phyloP scores from a whole-genome alignment of 2,888 invertebrate genomes.

The Brenthis daphne region DNA sequence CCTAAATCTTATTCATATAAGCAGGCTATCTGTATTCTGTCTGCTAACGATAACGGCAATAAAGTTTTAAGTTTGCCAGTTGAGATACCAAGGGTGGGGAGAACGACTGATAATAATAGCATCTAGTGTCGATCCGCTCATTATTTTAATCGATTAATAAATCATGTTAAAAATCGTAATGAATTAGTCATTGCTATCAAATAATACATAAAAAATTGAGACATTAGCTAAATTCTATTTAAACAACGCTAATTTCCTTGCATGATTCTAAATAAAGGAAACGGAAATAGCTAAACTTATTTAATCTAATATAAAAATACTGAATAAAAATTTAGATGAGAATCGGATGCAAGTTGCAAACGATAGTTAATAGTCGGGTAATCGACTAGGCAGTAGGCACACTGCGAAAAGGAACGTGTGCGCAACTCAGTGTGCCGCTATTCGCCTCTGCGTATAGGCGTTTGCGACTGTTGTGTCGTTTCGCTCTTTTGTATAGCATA shows the following conservation, averaged over 20 bases:
- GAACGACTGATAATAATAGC: slow-evolving; percentile 65
- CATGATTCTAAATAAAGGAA: too few species aligned
- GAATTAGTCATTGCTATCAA: not conserved
- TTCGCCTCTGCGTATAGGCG: slow-evolving; percentile 45
- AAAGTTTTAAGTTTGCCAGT: slow-evolving; percentile 50
- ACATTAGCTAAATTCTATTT: not conserved
- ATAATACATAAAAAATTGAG: not conserved
- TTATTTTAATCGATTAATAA: slow-evolving; percentile 4
- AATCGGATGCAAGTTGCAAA: slow-evolving; percentile 5
- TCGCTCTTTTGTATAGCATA: slow-evolving; percentile 60
- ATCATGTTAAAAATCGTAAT: not conserved
- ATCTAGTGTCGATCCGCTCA: slow-evolving; percentile 5
- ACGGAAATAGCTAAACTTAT: too few species aligned
- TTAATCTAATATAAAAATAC: not conserved
- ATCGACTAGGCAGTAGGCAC: slow-evolving; percentile 17
- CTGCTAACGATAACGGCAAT: slow-evolving; percentile 47
- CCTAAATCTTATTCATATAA: not conserved
- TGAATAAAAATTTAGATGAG: slow-evolving; percentile 1
- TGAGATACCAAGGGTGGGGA: slow-evolving; percentile 57
- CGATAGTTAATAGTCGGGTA: slow-evolving; percentile 11
- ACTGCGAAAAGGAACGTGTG: slow-evolving; percentile 36
- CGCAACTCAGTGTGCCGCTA: slow-evolving; percentile 45
- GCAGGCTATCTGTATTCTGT: slow-evolving; percentile 28
- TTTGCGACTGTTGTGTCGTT: slow-evolving; percentile 47
- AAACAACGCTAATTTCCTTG: too few species aligned